Percentiles rank a stretch among this genome's conserved stretches.
phyloP scores from a whole-genome alignment of 2,113 vertebrate species.

The Prolemur simus region DNA sequence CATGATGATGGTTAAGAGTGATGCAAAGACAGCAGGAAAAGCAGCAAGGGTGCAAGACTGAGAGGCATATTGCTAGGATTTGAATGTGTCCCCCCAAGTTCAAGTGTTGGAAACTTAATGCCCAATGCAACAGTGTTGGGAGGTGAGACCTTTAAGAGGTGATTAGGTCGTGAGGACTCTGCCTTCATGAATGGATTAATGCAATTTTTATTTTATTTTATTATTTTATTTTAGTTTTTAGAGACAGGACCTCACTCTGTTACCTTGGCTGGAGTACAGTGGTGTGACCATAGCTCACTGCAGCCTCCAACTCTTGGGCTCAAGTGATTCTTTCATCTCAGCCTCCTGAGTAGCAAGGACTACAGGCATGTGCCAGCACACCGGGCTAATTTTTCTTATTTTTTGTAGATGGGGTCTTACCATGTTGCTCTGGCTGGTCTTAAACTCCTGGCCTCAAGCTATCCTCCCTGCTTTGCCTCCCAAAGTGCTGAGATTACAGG shows the following conservation, averaged over 20 bases:
- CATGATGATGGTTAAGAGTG: not conserved
- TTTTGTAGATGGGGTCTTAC: not conserved
- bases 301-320: not conserved
- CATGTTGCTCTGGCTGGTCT: not conserved
- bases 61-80: not conserved
- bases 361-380: not conserved
- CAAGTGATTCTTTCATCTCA: not conserved
- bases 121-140: not conserved
- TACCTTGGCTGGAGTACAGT: not conserved
- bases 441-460: not conserved
- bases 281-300: not conserved
- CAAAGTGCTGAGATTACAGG: not conserved
- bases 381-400: not conserved
- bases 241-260: not conserved
- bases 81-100: not conserved
- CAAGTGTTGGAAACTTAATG: not conserved
- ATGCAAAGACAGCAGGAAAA: not conserved
- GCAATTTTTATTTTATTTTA: not conserved
- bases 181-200: not conserved
- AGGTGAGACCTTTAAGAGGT: not conserved
- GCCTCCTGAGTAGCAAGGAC: not conserved
- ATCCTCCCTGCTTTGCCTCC: not conserved
- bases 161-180: not conserved
- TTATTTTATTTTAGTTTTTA: not conserved
- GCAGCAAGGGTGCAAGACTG: not conserved